A percentile compares a stretch with the other conserved stretches of the same genome.
These are phyloP conservation scores for Hylaeus volcanicus DNA, from an alignment of 1,140 invertebrate species.

Conservation along the genomic window DNA sequence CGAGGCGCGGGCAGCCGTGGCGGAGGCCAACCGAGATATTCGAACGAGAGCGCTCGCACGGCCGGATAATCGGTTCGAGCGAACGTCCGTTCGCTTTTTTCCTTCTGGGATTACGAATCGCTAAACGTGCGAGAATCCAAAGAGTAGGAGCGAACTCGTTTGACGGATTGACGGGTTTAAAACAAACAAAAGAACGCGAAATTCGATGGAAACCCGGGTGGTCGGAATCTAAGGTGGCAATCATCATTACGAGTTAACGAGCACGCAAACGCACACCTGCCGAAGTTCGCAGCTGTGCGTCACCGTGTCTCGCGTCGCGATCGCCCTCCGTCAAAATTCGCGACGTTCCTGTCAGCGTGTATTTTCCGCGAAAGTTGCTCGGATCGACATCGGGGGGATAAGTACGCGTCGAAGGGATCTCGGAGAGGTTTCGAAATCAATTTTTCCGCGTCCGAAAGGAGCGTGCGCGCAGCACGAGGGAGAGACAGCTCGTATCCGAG, in stretches of 20 bases:
- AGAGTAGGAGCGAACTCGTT: background rate
- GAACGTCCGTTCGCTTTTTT: background rate
- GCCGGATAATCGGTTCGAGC: background rate
- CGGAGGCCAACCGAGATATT: conserved; percentile 9
- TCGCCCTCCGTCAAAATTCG: conserved; percentile 54
- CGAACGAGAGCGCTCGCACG: background rate
- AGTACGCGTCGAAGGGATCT: background rate
- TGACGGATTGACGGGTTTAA: background rate
- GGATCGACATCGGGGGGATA: conserved; percentile 7
- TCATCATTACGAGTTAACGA: conserved; percentile 57
- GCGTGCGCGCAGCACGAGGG: background rate
- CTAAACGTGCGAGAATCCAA: conserved; percentile 8
- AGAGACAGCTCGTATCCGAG: background rate
- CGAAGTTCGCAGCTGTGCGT: conserved; percentile 36
- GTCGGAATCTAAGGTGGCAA: conserved; percentile 53
- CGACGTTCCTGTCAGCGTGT: conserved; percentile 18
- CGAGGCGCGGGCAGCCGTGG: conserved; percentile 5
- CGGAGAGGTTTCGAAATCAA: conserved; percentile 2
- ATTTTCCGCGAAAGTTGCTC: conserved; percentile 18
- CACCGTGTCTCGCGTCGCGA: conserved; percentile 52
- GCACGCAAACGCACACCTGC: conserved; percentile 51
- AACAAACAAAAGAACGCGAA: background rate
- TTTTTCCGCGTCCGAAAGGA: conserved; percentile 14
- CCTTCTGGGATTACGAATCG: background rate
- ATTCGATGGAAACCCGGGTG: conserved; percentile 53